Evolutionary conservation across 2,888 invertebrate species (phyloP).

Genomic region (Tinea semifulvella): DNA sequence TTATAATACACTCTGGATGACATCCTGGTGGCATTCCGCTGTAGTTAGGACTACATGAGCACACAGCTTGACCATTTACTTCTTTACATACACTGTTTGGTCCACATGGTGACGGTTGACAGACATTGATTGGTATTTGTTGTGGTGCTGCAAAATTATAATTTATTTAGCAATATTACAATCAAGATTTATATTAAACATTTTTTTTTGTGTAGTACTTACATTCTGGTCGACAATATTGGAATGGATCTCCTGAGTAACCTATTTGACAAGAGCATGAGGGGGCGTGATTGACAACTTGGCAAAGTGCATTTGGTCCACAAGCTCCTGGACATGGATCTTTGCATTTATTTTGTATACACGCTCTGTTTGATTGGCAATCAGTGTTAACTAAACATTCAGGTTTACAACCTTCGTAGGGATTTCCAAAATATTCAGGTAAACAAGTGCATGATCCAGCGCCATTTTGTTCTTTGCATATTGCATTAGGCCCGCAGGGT

Average conservation of each 20-base stretch:
- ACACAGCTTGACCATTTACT: conserved; percentile 76
- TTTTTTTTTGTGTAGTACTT: too few relatives aligned
- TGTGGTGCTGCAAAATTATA: conserved; percentile 30
- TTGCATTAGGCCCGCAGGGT: conserved; percentile 73
- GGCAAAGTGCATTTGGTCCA: conserved; percentile 78
- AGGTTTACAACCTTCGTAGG: conserved; percentile 78
- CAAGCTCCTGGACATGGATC: conserved; percentile 84
- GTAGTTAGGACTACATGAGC: conserved; percentile 76
- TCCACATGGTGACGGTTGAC: conserved; percentile 78
- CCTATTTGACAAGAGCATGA: conserved; percentile 73
- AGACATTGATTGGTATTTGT: conserved; percentile 58
- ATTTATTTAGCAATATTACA: background rate
- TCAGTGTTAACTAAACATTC: conserved; percentile 77
- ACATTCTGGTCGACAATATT: conserved; percentile 67
- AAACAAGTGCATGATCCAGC: conserved; percentile 76
- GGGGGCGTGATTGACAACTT: conserved; percentile 76
- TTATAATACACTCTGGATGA: conserved; percentile 79
- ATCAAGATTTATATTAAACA: background rate
- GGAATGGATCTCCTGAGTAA: conserved; percentile 79
- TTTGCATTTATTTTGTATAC: conserved; percentile 74
- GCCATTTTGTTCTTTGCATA: conserved; percentile 68
- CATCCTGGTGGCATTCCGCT: conserved; percentile 79
- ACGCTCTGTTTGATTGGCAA: conserved; percentile 75
- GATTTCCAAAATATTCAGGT: conserved; percentile 76
- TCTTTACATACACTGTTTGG: conserved; percentile 80